Evolutionary conservation across 2,797 vertebrate genomes (phyloP), one percentile per base, ranked within the genome.

Genomic region (Poecilia velifera): DNA sequence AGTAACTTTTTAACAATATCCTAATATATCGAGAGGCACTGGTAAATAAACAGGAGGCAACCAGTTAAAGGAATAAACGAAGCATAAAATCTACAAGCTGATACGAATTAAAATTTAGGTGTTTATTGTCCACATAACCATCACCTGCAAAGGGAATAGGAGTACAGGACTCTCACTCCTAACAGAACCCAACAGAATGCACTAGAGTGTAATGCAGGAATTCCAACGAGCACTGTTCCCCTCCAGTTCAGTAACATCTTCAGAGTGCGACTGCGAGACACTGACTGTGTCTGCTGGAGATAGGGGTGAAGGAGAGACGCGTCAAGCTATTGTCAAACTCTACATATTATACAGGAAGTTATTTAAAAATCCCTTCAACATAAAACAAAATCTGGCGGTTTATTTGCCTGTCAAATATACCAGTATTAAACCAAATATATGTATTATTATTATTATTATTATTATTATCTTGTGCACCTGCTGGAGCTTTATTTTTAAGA

Each of bases 211-310:
- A 20, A 41, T 39, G 0, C 10, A 25, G 4, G 8, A 39, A 36
- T 20, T 39, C 3, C 7, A 66, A 9, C 14, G 16, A 88, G 3
- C 83, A 86, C 57, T 85, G 78, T 87, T 82, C 78, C 86, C 89
- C 75, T 74, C 75, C 1, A 13, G 64, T 78, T 86, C 88, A 76
- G 83, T 86, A 83, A 77, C 71, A 85, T 91, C 87, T 87, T 86
- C 84, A 22, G 89, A 82, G 84, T 82, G 90, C 89, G 90, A 89
- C 25, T 12, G 53, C 3, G 53, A 59, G 34, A 66, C 89, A 43
- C 90, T 46, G 86, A 81, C 86, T 77, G 74, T 86, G 95, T 95
- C 95, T 94, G 87, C 77, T 76, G 84, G 86, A 74, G 88, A 87
- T 82, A 51, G 84, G 51, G 80, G 14, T 5, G 74, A 64, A 22